Conservation (phyloP, 1,140 invertebrate species). For the Himalopsyche phryganea region DNA sequence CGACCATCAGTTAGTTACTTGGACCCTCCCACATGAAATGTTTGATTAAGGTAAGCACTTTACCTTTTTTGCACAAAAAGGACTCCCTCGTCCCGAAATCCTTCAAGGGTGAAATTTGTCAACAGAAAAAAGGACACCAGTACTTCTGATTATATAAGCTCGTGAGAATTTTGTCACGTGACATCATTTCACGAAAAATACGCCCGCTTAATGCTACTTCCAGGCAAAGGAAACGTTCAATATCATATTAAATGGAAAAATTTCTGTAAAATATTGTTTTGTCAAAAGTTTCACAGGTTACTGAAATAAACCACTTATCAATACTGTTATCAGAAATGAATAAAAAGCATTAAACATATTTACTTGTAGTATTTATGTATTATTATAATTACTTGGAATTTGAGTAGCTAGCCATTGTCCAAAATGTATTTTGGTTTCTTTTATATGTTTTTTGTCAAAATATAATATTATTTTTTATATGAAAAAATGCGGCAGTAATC, state of each 20-base stretch:
- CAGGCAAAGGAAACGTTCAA: background rate
- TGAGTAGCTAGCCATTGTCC: no score
- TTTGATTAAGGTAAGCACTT: slow-evolving; percentile 33
- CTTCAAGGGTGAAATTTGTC: slow-evolving; percentile 33
- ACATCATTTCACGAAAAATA: slow-evolving; percentile 23
- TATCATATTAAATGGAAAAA: background rate
- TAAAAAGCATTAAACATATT: no score
- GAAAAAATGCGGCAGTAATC: no score
- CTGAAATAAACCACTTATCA: no score
- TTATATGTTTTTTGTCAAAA: no score
- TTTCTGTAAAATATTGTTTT: no score
- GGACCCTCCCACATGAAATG: slow-evolving; percentile 18
- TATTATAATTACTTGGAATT: no score
- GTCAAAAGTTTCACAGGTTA: no score
- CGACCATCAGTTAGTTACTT: background rate
- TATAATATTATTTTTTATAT: no score
- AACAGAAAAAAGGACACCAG: slow-evolving; percentile 32
- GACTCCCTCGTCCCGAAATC: slow-evolving; percentile 9
- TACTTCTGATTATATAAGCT: slow-evolving; percentile 31
- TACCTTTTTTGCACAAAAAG: slow-evolving; percentile 26
- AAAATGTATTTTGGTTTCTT: no score
- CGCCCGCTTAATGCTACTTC: slow-evolving; percentile 5
- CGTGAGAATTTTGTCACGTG: slow-evolving; percentile 32
- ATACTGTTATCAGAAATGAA: no score
- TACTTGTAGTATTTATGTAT: no score